Evolutionary conservation across 2,113 vertebrate genomes (phyloP).

Genomic region (Axis porcinus): DNA sequence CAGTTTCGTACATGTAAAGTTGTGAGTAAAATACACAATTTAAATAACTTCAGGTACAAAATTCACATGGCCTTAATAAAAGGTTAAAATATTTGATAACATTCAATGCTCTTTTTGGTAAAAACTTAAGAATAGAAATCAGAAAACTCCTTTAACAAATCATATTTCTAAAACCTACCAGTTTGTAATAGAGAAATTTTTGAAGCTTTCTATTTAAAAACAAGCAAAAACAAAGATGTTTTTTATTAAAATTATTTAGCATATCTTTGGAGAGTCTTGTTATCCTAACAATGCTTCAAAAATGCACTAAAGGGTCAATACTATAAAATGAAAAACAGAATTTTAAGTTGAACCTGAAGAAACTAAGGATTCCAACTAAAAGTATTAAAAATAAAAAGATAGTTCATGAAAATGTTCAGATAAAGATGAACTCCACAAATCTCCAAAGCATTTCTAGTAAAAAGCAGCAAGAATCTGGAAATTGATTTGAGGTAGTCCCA

Average conservation of each 20-base stretch:
- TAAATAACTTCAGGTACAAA: slow-evolving; percentile 11
- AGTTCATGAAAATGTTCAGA: background rate
- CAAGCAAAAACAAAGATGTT: background rate
- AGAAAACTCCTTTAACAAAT: background rate
- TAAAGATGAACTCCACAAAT: background rate
- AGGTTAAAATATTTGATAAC: slow-evolving; percentile 12
- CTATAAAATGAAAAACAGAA: background rate
- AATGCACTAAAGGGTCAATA: background rate
- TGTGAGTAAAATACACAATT: background rate
- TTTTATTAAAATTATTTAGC: slow-evolving; percentile 19
- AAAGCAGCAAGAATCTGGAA: background rate
- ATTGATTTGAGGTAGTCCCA: background rate
- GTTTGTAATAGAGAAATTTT: background rate
- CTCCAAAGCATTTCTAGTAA: background rate
- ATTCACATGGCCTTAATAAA: background rate
- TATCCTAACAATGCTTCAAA: background rate
- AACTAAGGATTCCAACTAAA: slow-evolving; percentile 23
- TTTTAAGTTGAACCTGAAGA: slow-evolving; percentile 23
- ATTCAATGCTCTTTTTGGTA: background rate
- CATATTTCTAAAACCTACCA: background rate
- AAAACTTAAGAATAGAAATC: slow-evolving; percentile 1
- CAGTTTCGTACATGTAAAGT: background rate
- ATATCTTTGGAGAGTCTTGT: background rate
- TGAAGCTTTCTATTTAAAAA: slow-evolving; percentile 10
- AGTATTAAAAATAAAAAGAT: background rate